Evolutionary conservation across 2,113 vertebrate species (phyloP).

Genomic region (Poecilia latipinna): DNA sequence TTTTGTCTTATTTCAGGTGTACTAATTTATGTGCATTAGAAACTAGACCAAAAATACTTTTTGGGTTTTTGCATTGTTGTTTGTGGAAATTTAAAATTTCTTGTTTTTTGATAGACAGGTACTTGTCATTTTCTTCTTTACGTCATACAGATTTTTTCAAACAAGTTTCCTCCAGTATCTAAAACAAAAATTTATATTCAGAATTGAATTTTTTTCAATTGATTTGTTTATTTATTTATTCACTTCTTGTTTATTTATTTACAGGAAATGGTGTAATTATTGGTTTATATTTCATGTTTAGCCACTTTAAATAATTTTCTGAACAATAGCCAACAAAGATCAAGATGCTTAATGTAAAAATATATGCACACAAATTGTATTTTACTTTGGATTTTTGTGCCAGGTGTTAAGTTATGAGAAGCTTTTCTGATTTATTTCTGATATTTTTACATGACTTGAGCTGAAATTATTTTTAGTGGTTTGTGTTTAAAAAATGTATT

Average conservation of each 20-base stretch:
- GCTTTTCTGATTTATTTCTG: no score
- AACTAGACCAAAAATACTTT: no score
- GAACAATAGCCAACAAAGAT: not conserved
- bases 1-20: no score
- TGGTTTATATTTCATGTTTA: not conserved
- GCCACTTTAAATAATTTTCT: not conserved
- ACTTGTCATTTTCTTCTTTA: no score
- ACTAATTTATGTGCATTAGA: no score
- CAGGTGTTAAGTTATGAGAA: no score
- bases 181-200: not conserved
- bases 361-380: not conserved
- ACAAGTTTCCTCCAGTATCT: not conserved
- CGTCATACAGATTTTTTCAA: not conserved
- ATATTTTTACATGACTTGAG: no score
- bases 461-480: no score
- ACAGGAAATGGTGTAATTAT: not conserved
- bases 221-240: not conserved
- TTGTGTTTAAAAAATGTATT: no score
- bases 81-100: no score
- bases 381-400: no score
- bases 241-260: not conserved
- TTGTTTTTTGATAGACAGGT: not conserved
- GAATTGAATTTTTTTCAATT: not conserved
- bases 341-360: not conserved
- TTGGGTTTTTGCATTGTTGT: no score